Conservation (phyloP, 2,797 vertebrate genomes). For the Synanceia verrucosa region DNA sequence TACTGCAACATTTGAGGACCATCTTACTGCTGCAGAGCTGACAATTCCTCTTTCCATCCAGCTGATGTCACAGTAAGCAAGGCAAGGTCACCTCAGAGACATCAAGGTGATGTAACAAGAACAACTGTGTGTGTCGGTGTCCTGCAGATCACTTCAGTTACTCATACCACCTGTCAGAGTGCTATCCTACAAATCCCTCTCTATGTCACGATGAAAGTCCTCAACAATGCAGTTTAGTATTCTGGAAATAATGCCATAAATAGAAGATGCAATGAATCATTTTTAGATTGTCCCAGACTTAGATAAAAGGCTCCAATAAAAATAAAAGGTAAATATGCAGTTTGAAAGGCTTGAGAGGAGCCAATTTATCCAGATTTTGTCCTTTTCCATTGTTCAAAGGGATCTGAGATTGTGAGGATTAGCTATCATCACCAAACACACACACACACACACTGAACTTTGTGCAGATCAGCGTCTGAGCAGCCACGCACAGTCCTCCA, state of each 20-base stretch:
- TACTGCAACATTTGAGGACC: background rate
- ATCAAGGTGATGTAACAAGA: conserved; percentile 20
- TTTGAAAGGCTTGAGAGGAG: conserved; percentile 12
- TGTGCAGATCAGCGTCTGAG: conserved; percentile 51
- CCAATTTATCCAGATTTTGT: conserved; percentile 17
- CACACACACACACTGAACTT: conserved; percentile 8
- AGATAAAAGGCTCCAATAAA: conserved; percentile 17
- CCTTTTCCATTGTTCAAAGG: conserved; percentile 25
- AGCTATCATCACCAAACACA: conserved; percentile 1
- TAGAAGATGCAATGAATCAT: conserved; percentile 3
- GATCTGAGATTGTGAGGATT: conserved; percentile 32
- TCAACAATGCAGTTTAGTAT: background rate
- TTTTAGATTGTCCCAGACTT: background rate
- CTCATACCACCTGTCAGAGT: background rate
- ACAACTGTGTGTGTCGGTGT: conserved; percentile 14
- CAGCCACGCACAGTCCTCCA: conserved; percentile 57
- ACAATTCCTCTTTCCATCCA: background rate
- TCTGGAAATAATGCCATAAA: conserved; percentile 14
- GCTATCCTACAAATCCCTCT: background rate
- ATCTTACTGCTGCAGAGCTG: background rate
- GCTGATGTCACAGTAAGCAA: conserved; percentile 16
- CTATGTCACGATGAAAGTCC: background rate
- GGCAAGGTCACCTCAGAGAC: background rate
- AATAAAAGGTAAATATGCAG: conserved; percentile 12
- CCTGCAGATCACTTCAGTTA: conserved; percentile 9